A percentile compares a stretch with the other conserved stretches of the same genome.
Evolutionary conservation across 1,140 invertebrate genomes (phyloP).

Genomic region (Cyclina sinensis): DNA sequence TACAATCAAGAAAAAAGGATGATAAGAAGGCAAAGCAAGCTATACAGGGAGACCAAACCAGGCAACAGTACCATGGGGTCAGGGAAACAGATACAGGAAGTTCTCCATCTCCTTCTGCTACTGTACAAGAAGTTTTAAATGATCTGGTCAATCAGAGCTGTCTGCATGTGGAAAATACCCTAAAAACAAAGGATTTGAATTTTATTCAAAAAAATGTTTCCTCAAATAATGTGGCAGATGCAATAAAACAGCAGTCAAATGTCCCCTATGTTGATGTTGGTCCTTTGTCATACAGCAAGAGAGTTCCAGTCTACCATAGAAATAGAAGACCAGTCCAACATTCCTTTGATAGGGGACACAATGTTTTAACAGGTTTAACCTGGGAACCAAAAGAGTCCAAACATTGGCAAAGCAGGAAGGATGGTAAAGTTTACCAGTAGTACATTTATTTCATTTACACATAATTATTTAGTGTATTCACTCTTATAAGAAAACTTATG

Average conservation of each 20-base stretch:
- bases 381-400: background rate
- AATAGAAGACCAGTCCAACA: background rate
- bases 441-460: background rate
- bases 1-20: background rate
- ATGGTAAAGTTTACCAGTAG: background rate
- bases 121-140: background rate
- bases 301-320: constrained; percentile 40
- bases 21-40: background rate
- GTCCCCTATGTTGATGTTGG: constrained; percentile 42
- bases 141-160: constrained; percentile 7
- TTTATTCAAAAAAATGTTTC: no score
- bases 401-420: background rate
- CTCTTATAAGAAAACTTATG: no score
- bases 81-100: background rate
- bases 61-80: background rate
- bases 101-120: background rate
- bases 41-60: background rate
- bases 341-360: background rate
- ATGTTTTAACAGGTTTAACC: background rate
- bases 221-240: background rate
- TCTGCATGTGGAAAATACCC: background rate
- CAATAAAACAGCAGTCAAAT: constrained; percentile 15
- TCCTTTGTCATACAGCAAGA: constrained; percentile 30
- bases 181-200: background rate
- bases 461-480: no score